A percentile compares a stretch with the other conserved stretches of the same genome.
Evolutionary conservation across 2,888 invertebrate species (phyloP).

Genomic region (Ichneumon xanthorius): DNA sequence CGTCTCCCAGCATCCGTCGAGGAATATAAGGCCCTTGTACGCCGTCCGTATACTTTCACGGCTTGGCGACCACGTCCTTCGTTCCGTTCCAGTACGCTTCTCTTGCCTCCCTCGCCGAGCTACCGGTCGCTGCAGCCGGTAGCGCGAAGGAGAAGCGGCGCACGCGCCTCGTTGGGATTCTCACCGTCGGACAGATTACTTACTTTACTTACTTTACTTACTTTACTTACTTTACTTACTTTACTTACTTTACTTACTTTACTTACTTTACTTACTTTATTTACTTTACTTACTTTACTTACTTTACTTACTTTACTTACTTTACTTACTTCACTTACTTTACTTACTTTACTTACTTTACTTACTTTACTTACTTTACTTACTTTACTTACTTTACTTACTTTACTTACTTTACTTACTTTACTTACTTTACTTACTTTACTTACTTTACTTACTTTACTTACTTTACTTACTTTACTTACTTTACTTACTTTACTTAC

Average conservation of each 20-base stretch:
- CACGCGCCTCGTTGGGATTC: background rate
- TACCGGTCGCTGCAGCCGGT: background rate
- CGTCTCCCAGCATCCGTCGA: slow-evolving; percentile 61
- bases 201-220: background rate
- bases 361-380: no score
- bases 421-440: no score
- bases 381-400: no score
- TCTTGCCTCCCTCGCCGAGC: slow-evolving; percentile 46
- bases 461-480: no score
- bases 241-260: no score
- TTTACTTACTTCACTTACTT: no score
- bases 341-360: no score
- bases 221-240: no score
- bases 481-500: no score
- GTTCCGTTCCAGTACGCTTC: slow-evolving; percentile 73
- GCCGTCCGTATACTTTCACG: slow-evolving; percentile 74
- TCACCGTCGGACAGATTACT: background rate
- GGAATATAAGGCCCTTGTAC: slow-evolving; percentile 65
- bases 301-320: no score
- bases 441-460: no score
- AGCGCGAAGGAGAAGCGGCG: background rate
- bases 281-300: background rate
- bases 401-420: no score
- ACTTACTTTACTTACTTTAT: background rate
- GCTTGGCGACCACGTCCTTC: slow-evolving; percentile 77